Base-by-base conservation (phyloP, 2,888 invertebrate species). In the Cartodere bifasciata region DNA sequence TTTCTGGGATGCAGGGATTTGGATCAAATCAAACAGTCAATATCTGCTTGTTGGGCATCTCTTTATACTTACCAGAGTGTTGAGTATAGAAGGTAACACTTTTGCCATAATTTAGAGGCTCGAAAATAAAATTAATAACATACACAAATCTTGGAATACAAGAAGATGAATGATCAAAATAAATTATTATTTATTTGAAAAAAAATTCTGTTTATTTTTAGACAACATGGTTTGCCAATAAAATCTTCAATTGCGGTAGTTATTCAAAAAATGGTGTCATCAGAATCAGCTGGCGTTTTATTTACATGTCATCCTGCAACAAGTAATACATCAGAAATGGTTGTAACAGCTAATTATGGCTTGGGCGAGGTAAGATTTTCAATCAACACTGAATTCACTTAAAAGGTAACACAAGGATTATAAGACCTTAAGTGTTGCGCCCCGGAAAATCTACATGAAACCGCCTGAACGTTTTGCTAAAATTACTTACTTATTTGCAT, bases 11-110 rank as follows among this genome's bases (percentile, higher is more conserved):
- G 82, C 30, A 53, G 52, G 20, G 67, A 64, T 1, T 55, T 61
- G 22, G 58, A 56, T 0, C 65, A 70, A 32, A 59, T 81, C 6
- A 36, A 73, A 7, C 48, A 60, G 16, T 75, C 72, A 4, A 62
- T 87, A 2, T 60, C 68, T 26, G 65, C 68, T 33, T 88, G 87
- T 53, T 90, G 88, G 88, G 80, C 78, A 0, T 88, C 87, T 1
- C 70, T 84, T 41, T 87, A 75, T 50, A 67, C 79, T 0, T 74
- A 69, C 46, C 77, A 76, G 41, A 84, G 86, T 43, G 75, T 83
- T 1, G 69, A 75, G 42, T 88, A 90, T 52, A 66, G 85, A 47
- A 72, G 77, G 80, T 82, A 42, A 43, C 33, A 26, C 24, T 21
- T 13, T 21, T 7, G 13, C 7, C n/a, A 4, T 17, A 27, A n/a